phyloP scores from a whole-genome alignment of 2,888 invertebrate species.

The Ochropleura leucogaster region DNA sequence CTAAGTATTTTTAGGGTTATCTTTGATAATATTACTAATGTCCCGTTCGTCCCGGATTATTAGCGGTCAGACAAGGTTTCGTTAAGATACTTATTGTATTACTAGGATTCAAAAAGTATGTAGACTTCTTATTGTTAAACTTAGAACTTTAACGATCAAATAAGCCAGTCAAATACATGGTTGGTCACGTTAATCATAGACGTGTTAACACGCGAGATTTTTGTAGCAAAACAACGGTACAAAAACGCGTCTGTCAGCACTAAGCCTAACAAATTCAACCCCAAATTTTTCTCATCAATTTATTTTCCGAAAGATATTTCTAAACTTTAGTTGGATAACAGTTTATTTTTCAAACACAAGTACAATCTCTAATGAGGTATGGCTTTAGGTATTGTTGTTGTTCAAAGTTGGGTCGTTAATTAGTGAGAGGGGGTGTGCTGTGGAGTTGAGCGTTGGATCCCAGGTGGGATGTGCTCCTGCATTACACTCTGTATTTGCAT shows the following conservation, averaged over 20 bases:
- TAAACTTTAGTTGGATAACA: slow-evolving; percentile 51
- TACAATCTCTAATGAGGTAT: slow-evolving; percentile 76
- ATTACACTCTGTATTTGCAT: slow-evolving; percentile 78
- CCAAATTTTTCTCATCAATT: slow-evolving; percentile 43
- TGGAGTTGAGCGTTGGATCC: slow-evolving; percentile 71
- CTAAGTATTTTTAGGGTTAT: not conserved
- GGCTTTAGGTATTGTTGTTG: slow-evolving; percentile 75
- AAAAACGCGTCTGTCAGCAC: not conserved
- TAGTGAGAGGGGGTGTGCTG: slow-evolving; percentile 74
- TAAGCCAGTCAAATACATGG: not conserved
- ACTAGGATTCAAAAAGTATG: slow-evolving; percentile 24
- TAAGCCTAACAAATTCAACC: slow-evolving; percentile 28
- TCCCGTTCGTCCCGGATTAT: slow-evolving; percentile 27
- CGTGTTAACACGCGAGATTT: not conserved
- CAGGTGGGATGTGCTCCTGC: slow-evolving; percentile 80
- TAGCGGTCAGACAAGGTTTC: slow-evolving; percentile 21
- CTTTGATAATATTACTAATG: not conserved
- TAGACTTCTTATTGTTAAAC: slow-evolving; percentile 9
- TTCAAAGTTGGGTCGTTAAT: slow-evolving; percentile 83
- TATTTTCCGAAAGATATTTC: slow-evolving; percentile 45
- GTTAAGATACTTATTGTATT: slow-evolving; percentile 24
- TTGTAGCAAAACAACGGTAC: not conserved
- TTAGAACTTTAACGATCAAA: not conserved
- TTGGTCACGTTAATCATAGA: not conserved
- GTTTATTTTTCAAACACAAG: slow-evolving; percentile 64